These are phyloP conservation scores for Coregonus ussuriensis DNA, from an alignment of 2,797 vertebrate genomes.

Conservation along the genomic window DNA sequence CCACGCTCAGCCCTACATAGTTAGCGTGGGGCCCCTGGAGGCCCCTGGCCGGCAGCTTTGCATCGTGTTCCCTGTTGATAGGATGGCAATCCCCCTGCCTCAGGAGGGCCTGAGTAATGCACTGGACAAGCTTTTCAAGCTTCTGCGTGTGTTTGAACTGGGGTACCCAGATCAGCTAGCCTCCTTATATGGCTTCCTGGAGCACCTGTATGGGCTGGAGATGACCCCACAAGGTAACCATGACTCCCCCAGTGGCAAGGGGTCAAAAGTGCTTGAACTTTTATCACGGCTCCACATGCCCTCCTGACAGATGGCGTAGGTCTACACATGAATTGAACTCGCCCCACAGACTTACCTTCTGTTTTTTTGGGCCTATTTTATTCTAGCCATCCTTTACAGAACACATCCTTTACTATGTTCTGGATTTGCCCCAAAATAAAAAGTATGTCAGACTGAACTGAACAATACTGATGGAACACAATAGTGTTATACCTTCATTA, in stretches of 20 bases:
- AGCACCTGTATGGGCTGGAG: conserved; percentile 33
- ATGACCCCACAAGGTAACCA: conserved; percentile 15
- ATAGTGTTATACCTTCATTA: no score
- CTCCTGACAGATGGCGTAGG: neutral
- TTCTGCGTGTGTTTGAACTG: conserved; percentile 33
- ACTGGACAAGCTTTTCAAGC: conserved; percentile 39
- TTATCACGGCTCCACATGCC: conserved; percentile 24
- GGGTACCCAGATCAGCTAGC: conserved; percentile 30
- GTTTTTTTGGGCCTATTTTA: neutral
- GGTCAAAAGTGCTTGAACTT: conserved; percentile 34
- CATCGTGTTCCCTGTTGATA: conserved; percentile 29
- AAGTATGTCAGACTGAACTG: neutral
- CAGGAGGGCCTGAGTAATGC: conserved; percentile 22
- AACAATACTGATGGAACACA: neutral
- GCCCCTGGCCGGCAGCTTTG: conserved; percentile 29
- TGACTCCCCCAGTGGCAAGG: conserved; percentile 19
- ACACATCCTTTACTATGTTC: neutral
- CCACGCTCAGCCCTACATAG: conserved; percentile 23
- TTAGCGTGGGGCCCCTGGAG: conserved; percentile 32
- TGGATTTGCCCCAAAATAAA: neutral
- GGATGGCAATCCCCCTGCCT: conserved; percentile 21
- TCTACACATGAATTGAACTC: neutral
- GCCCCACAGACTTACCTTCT: neutral
- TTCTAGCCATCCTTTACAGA: no score
- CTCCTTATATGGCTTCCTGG: conserved; percentile 31